Conservation (phyloP, 92 coral and sea anemone species). For the Muricea muricata region DNA sequence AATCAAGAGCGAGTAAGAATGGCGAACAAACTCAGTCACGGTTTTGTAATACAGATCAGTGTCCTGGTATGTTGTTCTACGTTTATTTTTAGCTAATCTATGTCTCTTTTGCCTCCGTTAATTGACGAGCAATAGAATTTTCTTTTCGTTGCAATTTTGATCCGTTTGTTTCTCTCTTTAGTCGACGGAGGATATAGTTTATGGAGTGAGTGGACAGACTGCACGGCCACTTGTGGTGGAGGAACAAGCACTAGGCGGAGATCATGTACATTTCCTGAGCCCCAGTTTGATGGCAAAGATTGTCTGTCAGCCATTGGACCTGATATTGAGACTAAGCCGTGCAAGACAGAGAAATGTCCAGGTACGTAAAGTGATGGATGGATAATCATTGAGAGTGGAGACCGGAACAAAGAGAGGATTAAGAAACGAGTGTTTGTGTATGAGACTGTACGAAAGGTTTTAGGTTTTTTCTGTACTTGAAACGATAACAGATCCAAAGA, state of each 20-base stretch:
- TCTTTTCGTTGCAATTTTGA: no score
- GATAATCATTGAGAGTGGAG: no score
- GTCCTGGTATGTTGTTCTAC: constrained; percentile 1
- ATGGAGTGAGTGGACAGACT: constrained; percentile 92
- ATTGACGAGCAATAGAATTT: no score
- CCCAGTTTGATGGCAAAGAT: constrained; percentile 84
- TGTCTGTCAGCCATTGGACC: constrained; percentile 74
- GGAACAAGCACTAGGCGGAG: constrained; percentile 84
- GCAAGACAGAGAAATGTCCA: constrained; percentile 81
- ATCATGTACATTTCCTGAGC: constrained; percentile 83
- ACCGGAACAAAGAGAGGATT: no score
- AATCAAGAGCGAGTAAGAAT: constrained; percentile 22
- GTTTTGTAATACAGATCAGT: constrained; percentile 17
- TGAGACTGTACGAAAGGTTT: no score
- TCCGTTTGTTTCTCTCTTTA: constrained; percentile 1
- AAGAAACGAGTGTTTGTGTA: no score
- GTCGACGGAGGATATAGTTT: constrained; percentile 84
- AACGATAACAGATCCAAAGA: no score
- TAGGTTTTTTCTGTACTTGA: no score
- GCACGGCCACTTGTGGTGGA: constrained; percentile 85
- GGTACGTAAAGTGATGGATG: constrained; percentile 51
- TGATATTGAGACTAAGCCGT: constrained; percentile 82
- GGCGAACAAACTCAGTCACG: constrained; percentile 24
- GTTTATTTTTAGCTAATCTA: no score
- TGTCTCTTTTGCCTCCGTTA: no score